Evolutionary conservation across 2,113 vertebrate species (phyloP).

Genomic region (Pogonocichla stellata): DNA sequence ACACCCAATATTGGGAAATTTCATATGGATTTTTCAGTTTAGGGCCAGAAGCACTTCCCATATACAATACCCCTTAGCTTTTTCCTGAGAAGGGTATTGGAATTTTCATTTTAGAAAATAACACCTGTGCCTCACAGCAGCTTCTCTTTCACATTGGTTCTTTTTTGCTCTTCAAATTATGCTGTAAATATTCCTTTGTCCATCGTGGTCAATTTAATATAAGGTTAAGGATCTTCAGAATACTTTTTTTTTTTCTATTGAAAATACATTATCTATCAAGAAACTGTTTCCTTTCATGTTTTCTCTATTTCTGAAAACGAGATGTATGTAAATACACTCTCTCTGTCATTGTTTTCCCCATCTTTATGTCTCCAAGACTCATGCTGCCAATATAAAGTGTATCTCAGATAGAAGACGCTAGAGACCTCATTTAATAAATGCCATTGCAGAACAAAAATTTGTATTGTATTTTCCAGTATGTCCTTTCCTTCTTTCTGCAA

Average conservation of each 20-base stretch:
- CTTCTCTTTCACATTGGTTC: not conserved
- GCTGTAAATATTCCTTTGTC: not conserved
- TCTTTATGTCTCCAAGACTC: not conserved
- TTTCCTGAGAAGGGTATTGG: not conserved
- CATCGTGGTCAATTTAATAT: not conserved
- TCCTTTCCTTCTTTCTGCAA: not conserved
- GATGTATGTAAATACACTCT: not conserved
- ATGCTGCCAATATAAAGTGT: not conserved
- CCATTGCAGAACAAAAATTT: not conserved
- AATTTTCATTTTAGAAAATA: not conserved
- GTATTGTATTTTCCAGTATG: not conserved
- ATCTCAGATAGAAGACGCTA: not conserved
- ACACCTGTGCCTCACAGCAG: not conserved
- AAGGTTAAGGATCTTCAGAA: not conserved
- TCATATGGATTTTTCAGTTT: not conserved
- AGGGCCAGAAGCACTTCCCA: not conserved
- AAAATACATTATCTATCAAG: not conserved
- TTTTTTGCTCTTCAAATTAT: not conserved
- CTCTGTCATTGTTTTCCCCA: not conserved
- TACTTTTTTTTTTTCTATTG: not conserved
- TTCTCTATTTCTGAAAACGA: conserved; percentile 34
- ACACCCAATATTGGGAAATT: not conserved
- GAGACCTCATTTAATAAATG: conserved; percentile 5
- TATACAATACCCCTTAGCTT: not conserved
- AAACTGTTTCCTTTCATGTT: not conserved